Percentiles rank a stretch among this genome's conserved stretches.
phyloP scores from a whole-genome alignment of 2,113 vertebrate species.

The Pelecanus crispus region DNA sequence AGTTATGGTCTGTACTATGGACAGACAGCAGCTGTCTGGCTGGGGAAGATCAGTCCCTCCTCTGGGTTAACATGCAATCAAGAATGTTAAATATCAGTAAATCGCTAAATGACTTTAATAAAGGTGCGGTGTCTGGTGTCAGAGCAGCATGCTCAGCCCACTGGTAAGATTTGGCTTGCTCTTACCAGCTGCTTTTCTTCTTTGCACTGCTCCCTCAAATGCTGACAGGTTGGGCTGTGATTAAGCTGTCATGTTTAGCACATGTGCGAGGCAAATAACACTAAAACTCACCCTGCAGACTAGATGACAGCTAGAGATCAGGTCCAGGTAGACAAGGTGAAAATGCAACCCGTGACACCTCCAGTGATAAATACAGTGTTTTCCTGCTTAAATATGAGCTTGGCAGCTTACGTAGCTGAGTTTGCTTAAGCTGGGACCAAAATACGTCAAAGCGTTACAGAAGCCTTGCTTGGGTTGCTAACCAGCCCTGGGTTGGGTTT shows the following conservation, averaged over 20 bases:
- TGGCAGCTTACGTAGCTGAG: not conserved
- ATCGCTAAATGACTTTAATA: not conserved
- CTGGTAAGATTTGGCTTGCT: not conserved
- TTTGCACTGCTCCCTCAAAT: not conserved
- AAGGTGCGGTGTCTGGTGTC: not conserved
- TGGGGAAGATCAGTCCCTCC: not conserved
- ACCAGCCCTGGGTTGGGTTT: fast-evolving
- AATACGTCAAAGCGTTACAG: not conserved
- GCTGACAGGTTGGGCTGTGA: not conserved
- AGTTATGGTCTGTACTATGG: not conserved
- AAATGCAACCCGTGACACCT: not conserved
- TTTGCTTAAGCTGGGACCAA: not conserved
- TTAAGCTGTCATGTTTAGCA: not conserved
- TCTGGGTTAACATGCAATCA: not conserved
- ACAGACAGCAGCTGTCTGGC: not conserved
- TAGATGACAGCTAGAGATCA: not conserved
- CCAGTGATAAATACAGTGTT: not conserved
- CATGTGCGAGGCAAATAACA: not conserved
- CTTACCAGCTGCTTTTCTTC: conserved; percentile 33
- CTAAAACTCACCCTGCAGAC: not conserved
- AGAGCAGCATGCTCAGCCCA: not conserved
- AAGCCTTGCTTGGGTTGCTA: not conserved
- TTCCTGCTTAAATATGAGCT: not conserved
- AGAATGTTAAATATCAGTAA: conserved; percentile 21
- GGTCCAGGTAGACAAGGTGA: not conserved